Evolutionary conservation across 2,888 invertebrate genomes (phyloP).

Genomic region (Thymelicus sylvestris): DNA sequence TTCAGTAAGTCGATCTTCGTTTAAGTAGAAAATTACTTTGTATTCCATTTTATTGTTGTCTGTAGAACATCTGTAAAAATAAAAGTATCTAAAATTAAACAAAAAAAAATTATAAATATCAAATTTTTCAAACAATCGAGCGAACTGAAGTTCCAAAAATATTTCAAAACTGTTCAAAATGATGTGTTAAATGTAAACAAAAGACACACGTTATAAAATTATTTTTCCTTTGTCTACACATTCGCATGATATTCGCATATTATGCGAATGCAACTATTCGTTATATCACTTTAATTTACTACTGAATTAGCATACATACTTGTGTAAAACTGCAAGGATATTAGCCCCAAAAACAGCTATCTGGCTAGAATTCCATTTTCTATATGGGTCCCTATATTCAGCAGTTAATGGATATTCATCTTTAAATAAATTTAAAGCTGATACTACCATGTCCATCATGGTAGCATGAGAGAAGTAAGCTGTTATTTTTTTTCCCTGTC

Average conservation of each 20-base stretch:
- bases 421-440: constrained; percentile 86
- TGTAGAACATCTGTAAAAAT: constrained; percentile 53
- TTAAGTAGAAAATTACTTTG: constrained; percentile 64
- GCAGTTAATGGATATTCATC: constrained; percentile 85
- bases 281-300: too few relatives aligned
- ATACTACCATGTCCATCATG: constrained; percentile 85
- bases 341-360: constrained; percentile 88
- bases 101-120: too few relatives aligned
- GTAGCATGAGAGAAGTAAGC: constrained; percentile 88
- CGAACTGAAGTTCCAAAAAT: too few relatives aligned
- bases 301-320: constrained; percentile 60
- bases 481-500: constrained; percentile 76
- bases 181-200: too few relatives aligned
- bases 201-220: too few relatives aligned
- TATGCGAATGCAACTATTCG: too few relatives aligned
- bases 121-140: too few relatives aligned
- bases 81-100: background rate
- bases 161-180: too few relatives aligned
- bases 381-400: constrained; percentile 81
- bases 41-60: constrained; percentile 48
- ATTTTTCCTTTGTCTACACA: too few relatives aligned
- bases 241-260: too few relatives aligned
- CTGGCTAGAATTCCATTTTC: constrained; percentile 88
- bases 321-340: constrained; percentile 88
- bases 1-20: constrained; percentile 60